Evolutionary conservation across 2,113 vertebrate species (phyloP).

Genomic region (Pachycephala philippinensis): DNA sequence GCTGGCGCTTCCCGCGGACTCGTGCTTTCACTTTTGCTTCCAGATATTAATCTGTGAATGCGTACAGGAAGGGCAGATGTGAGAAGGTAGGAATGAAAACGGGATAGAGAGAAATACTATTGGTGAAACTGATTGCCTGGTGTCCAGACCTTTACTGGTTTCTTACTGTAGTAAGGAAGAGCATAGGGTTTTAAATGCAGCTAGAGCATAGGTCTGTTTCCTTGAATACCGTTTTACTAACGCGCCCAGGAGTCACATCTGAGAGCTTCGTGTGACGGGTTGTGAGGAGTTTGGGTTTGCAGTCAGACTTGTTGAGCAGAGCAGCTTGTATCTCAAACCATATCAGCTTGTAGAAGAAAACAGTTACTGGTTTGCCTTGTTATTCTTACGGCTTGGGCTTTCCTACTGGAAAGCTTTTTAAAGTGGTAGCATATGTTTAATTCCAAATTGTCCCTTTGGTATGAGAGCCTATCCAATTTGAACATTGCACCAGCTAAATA

Average conservation of each 20-base stretch:
- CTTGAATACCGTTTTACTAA: rapidly evolving
- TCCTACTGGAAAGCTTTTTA: background rate
- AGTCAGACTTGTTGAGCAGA: background rate
- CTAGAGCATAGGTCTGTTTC: background rate
- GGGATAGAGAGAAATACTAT: rapidly evolving
- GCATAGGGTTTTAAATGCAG: rapidly evolving
- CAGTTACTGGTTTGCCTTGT: background rate
- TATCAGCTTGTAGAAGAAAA: background rate
- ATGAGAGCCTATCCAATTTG: background rate
- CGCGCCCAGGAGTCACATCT: background rate
- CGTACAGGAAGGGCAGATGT: background rate
- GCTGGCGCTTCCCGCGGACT: background rate
- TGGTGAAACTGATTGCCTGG: background rate
- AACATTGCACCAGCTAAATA: background rate
- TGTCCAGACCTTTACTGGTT: background rate
- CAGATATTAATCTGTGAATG: background rate
- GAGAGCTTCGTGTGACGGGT: background rate
- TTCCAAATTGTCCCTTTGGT: background rate
- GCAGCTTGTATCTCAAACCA: background rate
- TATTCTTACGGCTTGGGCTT: background rate
- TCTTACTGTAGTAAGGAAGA: rapidly evolving
- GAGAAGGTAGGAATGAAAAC: background rate
- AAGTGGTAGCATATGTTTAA: background rate
- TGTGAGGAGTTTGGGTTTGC: background rate
- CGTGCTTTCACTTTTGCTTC: slow-evolving; percentile 31